phyloP scores from a whole-genome alignment of 2,113 vertebrate genomes.

The Pluvialis apricaria region DNA sequence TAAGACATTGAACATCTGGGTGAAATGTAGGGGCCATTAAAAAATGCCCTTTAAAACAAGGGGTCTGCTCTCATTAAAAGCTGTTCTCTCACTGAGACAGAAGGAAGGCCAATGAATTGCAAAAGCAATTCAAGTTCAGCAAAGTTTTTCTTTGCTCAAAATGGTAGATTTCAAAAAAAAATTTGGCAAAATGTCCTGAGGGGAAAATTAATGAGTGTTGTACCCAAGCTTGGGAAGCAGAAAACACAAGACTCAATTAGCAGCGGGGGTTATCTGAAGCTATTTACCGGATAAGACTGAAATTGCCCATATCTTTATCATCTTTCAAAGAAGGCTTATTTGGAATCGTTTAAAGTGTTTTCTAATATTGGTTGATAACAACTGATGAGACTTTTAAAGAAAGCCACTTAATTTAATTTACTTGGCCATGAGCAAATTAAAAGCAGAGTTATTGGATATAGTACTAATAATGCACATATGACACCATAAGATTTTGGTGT shows the following conservation, averaged over 20 bases:
- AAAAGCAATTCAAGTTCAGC: neutral
- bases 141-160: neutral
- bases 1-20: neutral
- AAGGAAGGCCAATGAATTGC: neutral
- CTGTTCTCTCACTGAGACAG: neutral
- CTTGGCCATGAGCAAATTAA: neutral
- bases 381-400: neutral
- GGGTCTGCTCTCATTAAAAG: neutral
- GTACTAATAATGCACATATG: neutral
- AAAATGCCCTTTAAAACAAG: neutral
- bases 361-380: neutral
- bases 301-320: neutral
- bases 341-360: neutral
- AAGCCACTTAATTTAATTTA: neutral
- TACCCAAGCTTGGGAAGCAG: neutral
- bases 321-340: neutral
- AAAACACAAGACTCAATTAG: neutral
- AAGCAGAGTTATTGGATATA: conserved; percentile 2
- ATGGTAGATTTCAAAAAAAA: neutral
- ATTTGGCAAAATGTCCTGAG: neutral
- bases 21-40: neutral
- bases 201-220: neutral
- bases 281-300: conserved; percentile 5
- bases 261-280: neutral
- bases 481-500: neutral